A percentile compares a stretch with the other conserved stretches of the same genome.
Conservation (phyloP, 2,888 invertebrate genomes). For the Drosophila maculinotata region DNA sequence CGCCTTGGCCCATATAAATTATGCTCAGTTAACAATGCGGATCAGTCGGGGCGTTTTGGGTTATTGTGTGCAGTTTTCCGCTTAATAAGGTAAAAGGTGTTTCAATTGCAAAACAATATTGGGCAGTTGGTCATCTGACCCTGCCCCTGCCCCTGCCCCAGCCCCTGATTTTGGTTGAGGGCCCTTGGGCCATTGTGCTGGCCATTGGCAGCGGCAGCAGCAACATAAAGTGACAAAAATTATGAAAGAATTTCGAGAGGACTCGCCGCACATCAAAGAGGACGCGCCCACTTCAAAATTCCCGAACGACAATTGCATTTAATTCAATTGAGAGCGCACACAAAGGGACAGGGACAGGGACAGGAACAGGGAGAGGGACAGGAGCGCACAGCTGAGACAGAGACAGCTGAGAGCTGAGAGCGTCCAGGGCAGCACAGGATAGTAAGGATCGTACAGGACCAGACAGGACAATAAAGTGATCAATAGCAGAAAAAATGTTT, state of each 20-base stretch:
- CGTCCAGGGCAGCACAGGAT: slow-evolving; percentile 11
- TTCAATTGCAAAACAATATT: slow-evolving; percentile 71
- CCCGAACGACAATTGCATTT: slow-evolving; percentile 63
- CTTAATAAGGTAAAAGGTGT: slow-evolving; percentile 74
- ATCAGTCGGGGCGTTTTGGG: slow-evolving; percentile 37
- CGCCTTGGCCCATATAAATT: slow-evolving; percentile 73
- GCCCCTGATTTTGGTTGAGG: too few relatives aligned
- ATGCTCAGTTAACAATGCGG: slow-evolving; percentile 65
- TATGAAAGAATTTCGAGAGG: slow-evolving; percentile 67
- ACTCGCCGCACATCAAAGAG: slow-evolving; percentile 62
- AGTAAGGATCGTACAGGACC: slow-evolving; percentile 9
- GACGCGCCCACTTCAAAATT: slow-evolving; percentile 70
- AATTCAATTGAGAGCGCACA: slow-evolving; percentile 57
- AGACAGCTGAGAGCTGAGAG: slow-evolving; percentile 46
- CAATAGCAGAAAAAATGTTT: slow-evolving; percentile 60
- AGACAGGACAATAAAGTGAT: slow-evolving; percentile 73
- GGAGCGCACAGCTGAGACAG: slow-evolving; percentile 12
- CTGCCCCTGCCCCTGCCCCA: not conserved
- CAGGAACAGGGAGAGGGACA: slow-evolving; percentile 7
- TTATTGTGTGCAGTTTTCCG: slow-evolving; percentile 65
- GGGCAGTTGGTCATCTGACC: slow-evolving; percentile 22
- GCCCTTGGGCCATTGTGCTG: slow-evolving; percentile 50
- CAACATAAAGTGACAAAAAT: slow-evolving; percentile 64
- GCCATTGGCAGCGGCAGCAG: slow-evolving; percentile 15
- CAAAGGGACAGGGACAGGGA: slow-evolving; percentile 19